Evolutionary conservation across 2,888 invertebrate species (phyloP), one percentile per base, ranked within the genome.

Genomic region (Stegana nigrithorax): DNA sequence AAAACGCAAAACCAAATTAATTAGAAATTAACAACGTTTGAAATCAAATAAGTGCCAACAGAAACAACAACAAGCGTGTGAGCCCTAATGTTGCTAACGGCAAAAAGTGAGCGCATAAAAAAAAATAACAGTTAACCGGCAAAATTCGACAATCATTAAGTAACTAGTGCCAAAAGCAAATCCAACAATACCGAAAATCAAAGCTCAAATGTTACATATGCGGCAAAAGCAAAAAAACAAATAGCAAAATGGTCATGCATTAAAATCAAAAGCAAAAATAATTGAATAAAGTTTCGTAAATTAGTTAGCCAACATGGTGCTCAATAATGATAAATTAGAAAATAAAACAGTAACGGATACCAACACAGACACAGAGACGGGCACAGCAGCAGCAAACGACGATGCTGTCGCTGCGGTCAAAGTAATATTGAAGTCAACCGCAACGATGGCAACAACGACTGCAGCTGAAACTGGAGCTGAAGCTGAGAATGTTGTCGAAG

Each of bases 211-310:
- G n/a, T n/a, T n/a, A 44, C 2, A 42, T 2, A 2, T 14, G 7
- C 42, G 17, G 6, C 17, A 44, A 44, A 29, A 39, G 29, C 45
- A 27, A 50, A 57, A 25, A 50, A 39, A 36, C 51, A 53, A 60
- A 47, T 21, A 26, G 14, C 8, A 44, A 60, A 50, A 17, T 51
- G 25, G 2, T 27, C 7, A 26, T 42, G 39, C 32, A 62, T 17
- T 26, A n/a, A 21, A 58, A 58, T 17, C 17, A 51, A 27, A 51
- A 14, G 50, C 14, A 27, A 50, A 29, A 44, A 59, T 36, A 44
- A 47, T 17, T 10, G 4, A 45, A 44, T 44, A 55, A 17, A 29
- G n/a, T n/a, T n/a, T n/a, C n/a, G 42, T n/a, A 12, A 51, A 39
- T 19, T 51, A 53, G 21, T 29, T 2, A 51, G 47, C 32, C 19